Conservation (phyloP, 2,113 vertebrate genomes). For the Connochaetes taurinus region DNA sequence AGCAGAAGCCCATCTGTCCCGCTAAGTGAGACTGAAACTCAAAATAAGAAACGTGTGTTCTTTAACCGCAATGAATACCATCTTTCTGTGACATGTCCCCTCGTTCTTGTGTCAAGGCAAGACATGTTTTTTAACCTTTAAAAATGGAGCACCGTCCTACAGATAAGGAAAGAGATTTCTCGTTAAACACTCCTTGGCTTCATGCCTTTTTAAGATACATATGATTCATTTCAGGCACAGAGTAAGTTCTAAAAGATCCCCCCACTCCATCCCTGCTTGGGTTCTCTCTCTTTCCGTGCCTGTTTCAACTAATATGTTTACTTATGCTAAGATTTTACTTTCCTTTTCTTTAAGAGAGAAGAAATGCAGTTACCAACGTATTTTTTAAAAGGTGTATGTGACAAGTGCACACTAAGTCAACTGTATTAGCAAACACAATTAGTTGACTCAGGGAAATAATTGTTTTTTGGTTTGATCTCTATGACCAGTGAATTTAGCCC, state of each 20-base stretch:
- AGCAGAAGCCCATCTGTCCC: neutral
- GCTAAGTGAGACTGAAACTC: neutral
- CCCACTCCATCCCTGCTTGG: rapidly evolving
- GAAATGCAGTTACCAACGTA: neutral
- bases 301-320: neutral
- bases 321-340: neutral
- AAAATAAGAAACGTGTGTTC: neutral
- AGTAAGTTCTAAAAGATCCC: neutral
- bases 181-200: neutral
- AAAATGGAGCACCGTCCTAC: neutral
- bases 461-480: neutral
- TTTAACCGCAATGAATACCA: neutral
- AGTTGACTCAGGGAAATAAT: neutral
- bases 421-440: neutral
- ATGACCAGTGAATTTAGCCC: neutral
- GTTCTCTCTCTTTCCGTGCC: neutral
- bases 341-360: neutral
- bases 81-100: neutral
- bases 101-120: neutral
- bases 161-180: slow-evolving; percentile 6
- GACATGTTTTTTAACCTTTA: neutral
- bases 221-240: neutral
- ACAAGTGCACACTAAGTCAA: neutral
- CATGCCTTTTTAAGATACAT: neutral
- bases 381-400: neutral